Base-by-base conservation (phyloP, 2,888 invertebrate genomes). In the Subacronicta megacephala region DNA sequence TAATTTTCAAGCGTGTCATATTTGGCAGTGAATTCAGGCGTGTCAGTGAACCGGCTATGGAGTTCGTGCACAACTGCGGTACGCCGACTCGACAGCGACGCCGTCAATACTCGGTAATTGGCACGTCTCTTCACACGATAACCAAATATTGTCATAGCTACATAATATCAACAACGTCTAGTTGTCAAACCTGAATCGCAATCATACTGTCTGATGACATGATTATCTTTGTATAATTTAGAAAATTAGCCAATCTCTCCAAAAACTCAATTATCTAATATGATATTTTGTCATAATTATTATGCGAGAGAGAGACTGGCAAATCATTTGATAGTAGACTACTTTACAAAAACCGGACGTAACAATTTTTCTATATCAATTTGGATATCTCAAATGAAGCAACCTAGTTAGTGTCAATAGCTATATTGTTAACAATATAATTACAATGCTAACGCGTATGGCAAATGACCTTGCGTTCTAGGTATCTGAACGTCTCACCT, bases 401-500 rank as follows among this genome's bases (percentile, higher is more conserved):
- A 20, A 50, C 53, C 57, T 49, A 45, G 54, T 40, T 41, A 38
- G 20, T 55, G 15, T 41, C 23, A 47, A 59, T 56, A 52, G 36
- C 3, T 47, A 37, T 50, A 63, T 59, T 43, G 57, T 51, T 63
- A 74, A 68, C 68, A 53, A 71, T 74, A 63, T 76, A 78, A 86
- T 84, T 81, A 80, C 69, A 81, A 81, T 80, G 76, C 76, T 75
- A 80, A 81, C 80, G 68, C 73, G 80, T 85, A 85, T 80, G 72
- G 80, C 72, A 76, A 78, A 79, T 85, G 87, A 83, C 89, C 88
- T 89, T 88, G 86, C 81, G 75, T 82, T 84, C 85, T 85, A 84
- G 78, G 82, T 87, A 85, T 80, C 83, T 76, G 73, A 81, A 74
- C 84, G 90, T 87, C 86, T 87, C 85, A 89, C 83, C 84, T 90